Evolutionary conservation across 2,113 vertebrate genomes (phyloP).

Genomic region (Heterocephalus glaber): DNA sequence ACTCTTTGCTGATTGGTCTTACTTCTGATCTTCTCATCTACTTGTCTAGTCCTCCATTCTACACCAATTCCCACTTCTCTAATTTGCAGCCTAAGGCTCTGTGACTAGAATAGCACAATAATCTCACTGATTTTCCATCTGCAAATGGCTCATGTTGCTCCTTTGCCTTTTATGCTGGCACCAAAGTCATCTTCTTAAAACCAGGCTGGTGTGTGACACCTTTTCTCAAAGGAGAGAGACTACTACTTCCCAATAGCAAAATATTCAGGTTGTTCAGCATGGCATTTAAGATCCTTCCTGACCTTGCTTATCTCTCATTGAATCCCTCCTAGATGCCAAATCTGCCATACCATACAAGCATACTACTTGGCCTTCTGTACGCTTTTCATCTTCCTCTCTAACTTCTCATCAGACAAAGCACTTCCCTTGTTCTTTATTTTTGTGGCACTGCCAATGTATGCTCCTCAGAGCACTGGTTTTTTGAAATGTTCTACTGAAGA

Average conservation of each 20-base stretch:
- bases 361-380: neutral
- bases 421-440: neutral
- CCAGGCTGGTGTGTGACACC: neutral
- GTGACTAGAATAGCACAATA: neutral
- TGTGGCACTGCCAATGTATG: neutral
- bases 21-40: neutral
- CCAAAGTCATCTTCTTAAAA: neutral
- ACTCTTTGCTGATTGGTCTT: neutral
- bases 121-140: neutral
- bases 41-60: neutral
- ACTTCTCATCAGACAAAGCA: neutral
- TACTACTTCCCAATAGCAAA: neutral
- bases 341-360: neutral
- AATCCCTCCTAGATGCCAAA: neutral
- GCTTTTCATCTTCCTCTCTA: neutral
- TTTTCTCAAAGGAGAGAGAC: neutral
- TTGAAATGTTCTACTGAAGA: neutral
- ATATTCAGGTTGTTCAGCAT: neutral
- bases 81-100: neutral
- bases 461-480: neutral
- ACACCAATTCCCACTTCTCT: neutral
- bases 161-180: neutral
- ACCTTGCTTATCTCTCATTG: neutral
- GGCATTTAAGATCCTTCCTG: neutral
- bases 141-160: neutral